These are phyloP conservation scores for Takifugu bimaculatus DNA, from an alignment of 2,113 vertebrate genomes.

Conservation along the genomic window DNA sequence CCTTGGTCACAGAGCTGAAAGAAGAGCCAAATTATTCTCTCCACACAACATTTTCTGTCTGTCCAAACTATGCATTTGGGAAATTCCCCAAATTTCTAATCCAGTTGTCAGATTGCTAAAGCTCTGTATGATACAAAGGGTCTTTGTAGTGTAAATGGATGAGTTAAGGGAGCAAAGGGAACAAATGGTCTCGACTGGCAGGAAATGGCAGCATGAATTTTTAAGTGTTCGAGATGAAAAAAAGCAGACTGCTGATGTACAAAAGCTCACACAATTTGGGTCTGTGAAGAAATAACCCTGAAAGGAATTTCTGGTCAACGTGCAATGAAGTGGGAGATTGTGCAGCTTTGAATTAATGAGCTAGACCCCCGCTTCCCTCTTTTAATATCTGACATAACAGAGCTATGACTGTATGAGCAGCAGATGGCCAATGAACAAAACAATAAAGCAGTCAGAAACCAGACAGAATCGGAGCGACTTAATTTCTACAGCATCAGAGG, in stretches of 20 bases:
- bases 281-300: slow-evolving; percentile 39
- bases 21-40: slow-evolving; percentile 4
- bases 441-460: slow-evolving; percentile 65
- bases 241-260: slow-evolving; percentile 53
- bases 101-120: slow-evolving; percentile 15
- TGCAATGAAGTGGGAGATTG: slow-evolving; percentile 50
- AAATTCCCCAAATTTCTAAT: slow-evolving; percentile 42
- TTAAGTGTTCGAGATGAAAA: slow-evolving; percentile 49
- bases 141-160: slow-evolving; percentile 53
- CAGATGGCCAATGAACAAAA: slow-evolving; percentile 61
- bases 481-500: slow-evolving; percentile 56
- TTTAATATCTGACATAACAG: slow-evolving; percentile 57
- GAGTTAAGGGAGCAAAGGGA: slow-evolving; percentile 38
- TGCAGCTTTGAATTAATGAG: slow-evolving; percentile 58
- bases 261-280: slow-evolving; percentile 61
- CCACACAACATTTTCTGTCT: slow-evolving; percentile 11
- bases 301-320: slow-evolving; percentile 50
- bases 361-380: slow-evolving; percentile 45
- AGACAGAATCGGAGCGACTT: slow-evolving; percentile 58
- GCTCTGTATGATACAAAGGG: slow-evolving; percentile 24
- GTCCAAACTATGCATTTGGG: slow-evolving; percentile 26
- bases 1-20: background rate
- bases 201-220: slow-evolving; percentile 38
- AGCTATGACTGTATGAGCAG: slow-evolving; percentile 58
- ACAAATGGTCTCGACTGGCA: slow-evolving; percentile 37